These are phyloP conservation scores for Holothuria scabra DNA, from an alignment of 53 echinoderm and acorn worm genomes.

Conservation along the genomic window DNA sequence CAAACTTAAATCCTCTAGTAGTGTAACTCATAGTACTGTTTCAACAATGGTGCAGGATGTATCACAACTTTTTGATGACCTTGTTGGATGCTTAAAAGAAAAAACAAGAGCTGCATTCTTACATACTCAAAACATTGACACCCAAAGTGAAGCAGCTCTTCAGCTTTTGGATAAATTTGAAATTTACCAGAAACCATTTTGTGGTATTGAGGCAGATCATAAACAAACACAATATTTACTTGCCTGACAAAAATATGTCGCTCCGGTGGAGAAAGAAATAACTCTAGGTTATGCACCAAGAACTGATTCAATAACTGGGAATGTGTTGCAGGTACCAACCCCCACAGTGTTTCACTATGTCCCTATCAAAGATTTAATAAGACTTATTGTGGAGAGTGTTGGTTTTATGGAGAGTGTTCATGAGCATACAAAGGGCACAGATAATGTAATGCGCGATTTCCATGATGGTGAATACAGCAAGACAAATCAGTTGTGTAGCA, in stretches of 20 bases:
- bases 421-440: not conserved
- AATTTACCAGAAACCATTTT: not conserved
- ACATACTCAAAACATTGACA: not conserved
- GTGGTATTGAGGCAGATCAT: not conserved
- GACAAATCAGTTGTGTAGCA: not conserved
- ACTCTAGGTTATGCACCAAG: not conserved
- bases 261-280: not conserved
- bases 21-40: constrained; percentile 22
- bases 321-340: not conserved
- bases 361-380: not conserved
- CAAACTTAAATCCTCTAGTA: not conserved
- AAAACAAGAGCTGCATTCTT: not conserved
- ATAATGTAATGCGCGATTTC: not conserved
- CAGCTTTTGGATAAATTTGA: not conserved
- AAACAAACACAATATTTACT: not conserved
- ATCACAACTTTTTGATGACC: not conserved
- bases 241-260: not conserved
- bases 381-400: not conserved
- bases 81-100: constrained; percentile 5
- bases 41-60: constrained; percentile 5
- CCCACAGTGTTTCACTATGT: not conserved
- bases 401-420: not conserved
- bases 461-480: not conserved
- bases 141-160: not conserved
- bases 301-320: not conserved